A percentile compares a stretch with the other conserved stretches of the same genome.
Conservation (phyloP, 2,888 invertebrate species). For the Eristalis arbustorum region DNA sequence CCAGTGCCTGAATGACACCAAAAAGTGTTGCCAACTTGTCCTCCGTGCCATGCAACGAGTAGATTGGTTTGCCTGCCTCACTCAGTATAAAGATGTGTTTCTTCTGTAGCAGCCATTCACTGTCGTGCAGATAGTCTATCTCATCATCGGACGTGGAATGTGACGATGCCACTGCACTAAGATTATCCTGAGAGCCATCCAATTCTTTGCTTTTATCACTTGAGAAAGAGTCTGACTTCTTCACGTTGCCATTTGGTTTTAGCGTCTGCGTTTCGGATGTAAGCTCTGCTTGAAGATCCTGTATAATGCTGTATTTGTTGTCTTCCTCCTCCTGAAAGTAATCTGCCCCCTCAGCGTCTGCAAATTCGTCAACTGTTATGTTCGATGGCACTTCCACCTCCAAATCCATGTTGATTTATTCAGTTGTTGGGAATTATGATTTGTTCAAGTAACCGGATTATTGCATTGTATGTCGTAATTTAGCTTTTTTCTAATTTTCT, state of each 20-base stretch:
- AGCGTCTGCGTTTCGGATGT: slow-evolving; percentile 70
- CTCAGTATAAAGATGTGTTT: slow-evolving; percentile 97
- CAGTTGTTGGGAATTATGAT: neutral
- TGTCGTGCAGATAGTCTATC: slow-evolving; percentile 85
- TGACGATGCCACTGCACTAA: slow-evolving; percentile 73
- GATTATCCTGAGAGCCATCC: slow-evolving; percentile 75
- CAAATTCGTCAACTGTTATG: slow-evolving; percentile 73
- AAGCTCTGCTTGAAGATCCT: slow-evolving; percentile 75
- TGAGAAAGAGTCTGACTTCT: slow-evolving; percentile 72
- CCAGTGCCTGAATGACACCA: slow-evolving; percentile 96
- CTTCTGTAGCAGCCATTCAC: slow-evolving; percentile 89
- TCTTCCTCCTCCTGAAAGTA: slow-evolving; percentile 73
- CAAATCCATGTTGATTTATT: slow-evolving; percentile 35
- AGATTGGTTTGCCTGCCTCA: slow-evolving; percentile 98
- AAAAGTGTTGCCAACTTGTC: slow-evolving; percentile 96
- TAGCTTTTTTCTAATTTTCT: neutral
- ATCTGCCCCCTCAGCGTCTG: slow-evolving; percentile 76
- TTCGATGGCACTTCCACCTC: slow-evolving; percentile 44
- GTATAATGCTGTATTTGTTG: slow-evolving; percentile 76
- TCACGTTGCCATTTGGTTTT: slow-evolving; percentile 65
- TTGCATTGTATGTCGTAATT: slow-evolving; percentile 38
- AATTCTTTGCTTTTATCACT: slow-evolving; percentile 74
- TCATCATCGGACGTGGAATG: slow-evolving; percentile 75
- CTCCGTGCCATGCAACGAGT: slow-evolving; percentile 95
- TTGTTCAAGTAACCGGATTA: neutral